Base-by-base conservation (phyloP, 2,888 invertebrate species). In the Calliopum simillimum region DNA sequence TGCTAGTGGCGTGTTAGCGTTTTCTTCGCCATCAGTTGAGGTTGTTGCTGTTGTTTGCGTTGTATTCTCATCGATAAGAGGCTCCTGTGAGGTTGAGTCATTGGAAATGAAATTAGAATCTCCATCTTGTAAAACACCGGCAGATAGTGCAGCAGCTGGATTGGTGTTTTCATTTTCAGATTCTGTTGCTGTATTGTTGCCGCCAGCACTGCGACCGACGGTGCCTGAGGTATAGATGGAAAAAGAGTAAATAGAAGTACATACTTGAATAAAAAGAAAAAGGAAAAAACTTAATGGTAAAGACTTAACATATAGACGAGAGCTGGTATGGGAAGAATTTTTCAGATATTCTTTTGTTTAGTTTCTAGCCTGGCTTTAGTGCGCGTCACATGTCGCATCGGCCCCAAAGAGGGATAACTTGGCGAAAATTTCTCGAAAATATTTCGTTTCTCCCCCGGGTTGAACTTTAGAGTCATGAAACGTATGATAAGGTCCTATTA, bases 21-120 rank as follows among this genome's bases (percentile, higher is more conserved):
- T 70, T 33, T 68, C 69, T 61, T 68, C 71, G 19, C 68, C 73
- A 65, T 78, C 77, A 19, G 78, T 78, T 71, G 88, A 88, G 74
- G 89, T 89, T 74, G 89, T 86, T 25, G 88, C 80, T 87, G 75
- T 89, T 86, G 76, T 88, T 86, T 71, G 89, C 87, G 81, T 89
- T 87, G 78, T 87, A 79, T 76, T 89, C 84, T 76, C 85, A 83
- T 75, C 84, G 58, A 82, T 81, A 58, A 80, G 84, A 14, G 82
- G 82, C 74, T 84, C 85, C 75, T 84, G 81, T 71, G 84, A 85
- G 76, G 83, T 84, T 74, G 85, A 85, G 78, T 85, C 85, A 74
- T 84, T 84, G 69, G 85, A 83, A 41, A 85, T 79, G 56, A 85
- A 84, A 75, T 85, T 85, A 19, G 85, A 85, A 71, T 84, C 84